Conservation (phyloP, 2,888 invertebrate species). For the Mactromeris polynyma region DNA sequence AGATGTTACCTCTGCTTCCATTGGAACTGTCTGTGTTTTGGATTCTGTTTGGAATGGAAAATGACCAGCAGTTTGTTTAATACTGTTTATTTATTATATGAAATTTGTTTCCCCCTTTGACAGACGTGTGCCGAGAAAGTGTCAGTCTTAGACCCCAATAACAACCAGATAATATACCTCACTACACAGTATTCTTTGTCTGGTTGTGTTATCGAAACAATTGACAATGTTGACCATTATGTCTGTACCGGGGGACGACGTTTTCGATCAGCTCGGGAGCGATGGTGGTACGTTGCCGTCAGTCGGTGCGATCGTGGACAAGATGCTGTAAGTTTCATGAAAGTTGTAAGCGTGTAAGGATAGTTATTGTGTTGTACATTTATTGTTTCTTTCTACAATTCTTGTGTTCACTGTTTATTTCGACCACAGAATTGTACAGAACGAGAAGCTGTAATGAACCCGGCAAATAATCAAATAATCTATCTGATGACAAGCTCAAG, state of each 20-base stretch:
- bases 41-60: no score
- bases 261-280: slow-evolving; percentile 93
- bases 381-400: background rate
- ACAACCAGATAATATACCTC: slow-evolving; percentile 93
- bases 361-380: background rate
- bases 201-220: slow-evolving; percentile 74
- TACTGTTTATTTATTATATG: background rate
- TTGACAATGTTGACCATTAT: slow-evolving; percentile 71
- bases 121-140: slow-evolving; percentile 93
- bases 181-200: slow-evolving; percentile 87
- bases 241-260: slow-evolving; percentile 88
- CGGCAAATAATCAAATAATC: slow-evolving; percentile 93
- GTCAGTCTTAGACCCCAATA: slow-evolving; percentile 90
- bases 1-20: no score
- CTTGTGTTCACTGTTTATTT: slow-evolving; percentile 17
- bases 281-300: slow-evolving; percentile 98
- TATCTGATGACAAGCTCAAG: slow-evolving; percentile 89
- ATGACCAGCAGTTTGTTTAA: no score
- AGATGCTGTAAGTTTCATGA: slow-evolving; percentile 46
- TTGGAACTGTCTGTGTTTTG: no score
- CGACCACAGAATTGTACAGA: slow-evolving; percentile 91
- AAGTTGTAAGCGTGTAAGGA: background rate
- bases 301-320: slow-evolving; percentile 90
- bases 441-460: slow-evolving; percentile 91
- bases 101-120: background rate